Percentiles rank a stretch among this genome's conserved stretches.
phyloP scores from a whole-genome alignment of 2,113 vertebrate species.

The Zosterops japonicus region DNA sequence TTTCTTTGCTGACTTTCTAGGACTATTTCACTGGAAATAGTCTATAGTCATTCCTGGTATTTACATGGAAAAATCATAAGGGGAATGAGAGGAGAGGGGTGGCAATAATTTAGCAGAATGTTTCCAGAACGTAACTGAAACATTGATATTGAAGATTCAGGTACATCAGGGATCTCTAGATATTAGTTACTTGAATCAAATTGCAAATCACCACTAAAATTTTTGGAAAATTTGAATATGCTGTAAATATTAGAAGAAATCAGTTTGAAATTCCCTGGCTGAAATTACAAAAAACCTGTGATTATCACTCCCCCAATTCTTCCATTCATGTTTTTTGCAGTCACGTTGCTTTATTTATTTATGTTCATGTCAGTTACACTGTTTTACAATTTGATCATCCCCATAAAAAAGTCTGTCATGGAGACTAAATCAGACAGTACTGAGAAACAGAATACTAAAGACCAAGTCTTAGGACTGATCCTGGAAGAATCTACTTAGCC shows the following conservation, averaged over 20 bases:
- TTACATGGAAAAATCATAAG: neutral
- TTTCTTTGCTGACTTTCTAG: neutral
- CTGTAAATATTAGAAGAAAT: neutral
- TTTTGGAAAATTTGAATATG: neutral
- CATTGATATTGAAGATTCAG: neutral
- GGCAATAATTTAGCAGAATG: neutral
- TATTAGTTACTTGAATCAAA: neutral
- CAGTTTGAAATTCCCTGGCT: neutral
- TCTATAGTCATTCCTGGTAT: neutral
- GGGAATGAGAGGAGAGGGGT: neutral
- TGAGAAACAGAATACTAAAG: neutral
- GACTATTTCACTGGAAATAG: neutral
- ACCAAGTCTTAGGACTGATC: neutral
- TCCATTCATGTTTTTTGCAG: neutral
- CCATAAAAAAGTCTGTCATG: neutral
- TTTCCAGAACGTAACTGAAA: neutral
- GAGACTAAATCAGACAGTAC: neutral
- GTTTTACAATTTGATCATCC: neutral
- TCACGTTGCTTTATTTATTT: neutral
- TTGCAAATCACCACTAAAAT: neutral
- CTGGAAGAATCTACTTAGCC: neutral
- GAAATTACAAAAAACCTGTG: neutral
- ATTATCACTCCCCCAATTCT: accelerated
- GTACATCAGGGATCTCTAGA: neutral
- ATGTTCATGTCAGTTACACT: neutral